phyloP scores from a whole-genome alignment of 2,888 invertebrate genomes.

The Pegoplata infirma region DNA sequence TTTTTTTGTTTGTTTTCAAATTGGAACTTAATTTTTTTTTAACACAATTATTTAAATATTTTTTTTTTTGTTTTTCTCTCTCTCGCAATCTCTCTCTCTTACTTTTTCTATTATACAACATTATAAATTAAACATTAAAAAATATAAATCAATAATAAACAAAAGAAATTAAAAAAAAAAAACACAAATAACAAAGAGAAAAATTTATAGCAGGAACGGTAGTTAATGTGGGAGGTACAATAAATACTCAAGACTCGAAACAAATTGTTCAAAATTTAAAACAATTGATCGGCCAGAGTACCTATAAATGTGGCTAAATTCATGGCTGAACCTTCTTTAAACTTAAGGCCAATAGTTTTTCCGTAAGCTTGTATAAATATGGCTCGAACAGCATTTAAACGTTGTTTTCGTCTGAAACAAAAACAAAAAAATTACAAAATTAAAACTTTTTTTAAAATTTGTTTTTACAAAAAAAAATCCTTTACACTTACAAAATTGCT shows the following conservation, averaged over 20 bases:
- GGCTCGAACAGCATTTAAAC: slow-evolving; percentile 73
- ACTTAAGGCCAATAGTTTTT: slow-evolving; percentile 75
- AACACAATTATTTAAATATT: background rate
- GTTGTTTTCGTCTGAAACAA: slow-evolving; percentile 72
- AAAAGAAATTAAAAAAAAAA: slow-evolving; percentile 54
- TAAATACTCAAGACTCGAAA: slow-evolving; percentile 40
- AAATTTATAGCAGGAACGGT: slow-evolving; percentile 66
- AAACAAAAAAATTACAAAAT: slow-evolving; percentile 15
- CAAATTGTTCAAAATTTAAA: slow-evolving; percentile 62
- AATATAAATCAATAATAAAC: slow-evolving; percentile 48
- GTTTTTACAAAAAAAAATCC: background rate
- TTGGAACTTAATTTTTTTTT: background rate
- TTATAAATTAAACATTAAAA: slow-evolving; percentile 35
- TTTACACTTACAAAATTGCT: slow-evolving; percentile 24
- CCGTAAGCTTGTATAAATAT: slow-evolving; percentile 74
- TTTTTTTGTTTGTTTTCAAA: background rate
- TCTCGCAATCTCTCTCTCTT: slow-evolving; percentile 5
- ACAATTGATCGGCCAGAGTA: slow-evolving; percentile 71
- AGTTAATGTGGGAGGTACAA: slow-evolving; percentile 46
- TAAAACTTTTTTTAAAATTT: background rate
- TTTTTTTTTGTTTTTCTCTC: background rate
- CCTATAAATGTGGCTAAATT: slow-evolving; percentile 73
- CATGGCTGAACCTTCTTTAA: slow-evolving; percentile 74
- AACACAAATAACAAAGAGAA: slow-evolving; percentile 65
- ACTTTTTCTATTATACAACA: slow-evolving; percentile 9